Base-by-base conservation (phyloP, 2,888 invertebrate genomes). In the Syritta pipiens region DNA sequence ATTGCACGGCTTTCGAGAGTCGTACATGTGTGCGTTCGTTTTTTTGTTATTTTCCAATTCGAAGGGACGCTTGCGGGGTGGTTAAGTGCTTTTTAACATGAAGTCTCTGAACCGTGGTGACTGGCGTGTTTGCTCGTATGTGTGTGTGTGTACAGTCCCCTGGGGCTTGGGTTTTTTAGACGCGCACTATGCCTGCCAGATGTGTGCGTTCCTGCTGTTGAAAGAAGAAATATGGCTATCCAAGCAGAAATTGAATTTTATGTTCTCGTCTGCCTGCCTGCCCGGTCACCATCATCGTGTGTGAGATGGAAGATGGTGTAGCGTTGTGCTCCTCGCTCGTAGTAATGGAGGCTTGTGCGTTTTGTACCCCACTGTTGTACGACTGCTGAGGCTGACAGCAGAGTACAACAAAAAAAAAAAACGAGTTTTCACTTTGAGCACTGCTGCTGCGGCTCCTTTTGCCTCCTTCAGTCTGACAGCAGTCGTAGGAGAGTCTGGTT, bases 171-270 rank as follows among this genome's bases (percentile, higher is more conserved):
- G 68, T 62, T 46, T 67, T 55, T 12, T 14, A 51, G 22, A 37
- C 28, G 26, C 51, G 62, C 26, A 65, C 67, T 83, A 68, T 75
- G 83, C 83, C 83, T 82, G 85, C 85, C 86, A 86, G 86, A 85
- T 86, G 86, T 85, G 82, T 42, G 14, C 30, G 17, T 48, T 48
- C 14, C 55, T 24, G 35, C 17, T 44, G 26, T 40, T 37, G 51
- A 42, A 42, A 46, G 44, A 79, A 74, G 44, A 74, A 79, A 74
- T 72, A 79, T 79, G 79, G 79, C 74, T 55, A 74, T 79, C 37
- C 74, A 57, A 62, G 51, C 68, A 37, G 46, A 68, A 67, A 68
- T 68, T 46, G 9, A 62, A 62, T 74, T 74, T 53, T 53, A 49
- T 59, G 35, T 10, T 26, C 46, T 51, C 30, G 20, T 22, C 14